Conservation (phyloP, 2,888 invertebrate species). For the Galerucella pusilla region DNA sequence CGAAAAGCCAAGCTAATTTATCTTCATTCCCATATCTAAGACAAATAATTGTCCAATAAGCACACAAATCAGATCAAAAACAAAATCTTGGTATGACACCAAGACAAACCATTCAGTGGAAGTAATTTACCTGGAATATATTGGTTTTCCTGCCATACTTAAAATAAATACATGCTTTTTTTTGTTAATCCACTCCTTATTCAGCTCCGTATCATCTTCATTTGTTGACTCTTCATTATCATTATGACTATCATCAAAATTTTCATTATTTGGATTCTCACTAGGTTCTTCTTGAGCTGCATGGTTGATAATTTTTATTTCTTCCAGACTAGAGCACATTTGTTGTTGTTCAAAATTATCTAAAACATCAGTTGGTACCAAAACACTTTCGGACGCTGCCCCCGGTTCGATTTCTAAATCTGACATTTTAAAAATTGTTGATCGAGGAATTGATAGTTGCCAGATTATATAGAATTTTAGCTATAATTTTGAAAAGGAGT, state of each 20-base stretch:
- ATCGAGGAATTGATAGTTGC: background rate
- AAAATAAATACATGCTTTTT: slow-evolving; percentile 94
- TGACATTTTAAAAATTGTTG: slow-evolving; percentile 34
- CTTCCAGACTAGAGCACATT: slow-evolving; percentile 74
- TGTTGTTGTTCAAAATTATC: slow-evolving; percentile 72
- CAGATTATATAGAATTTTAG: background rate
- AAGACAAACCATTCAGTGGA: background rate
- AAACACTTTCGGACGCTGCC: slow-evolving; percentile 73
- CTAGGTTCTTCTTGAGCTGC: slow-evolving; percentile 49
- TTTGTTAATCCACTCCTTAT: slow-evolving; percentile 78
- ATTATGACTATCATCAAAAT: slow-evolving; percentile 48
- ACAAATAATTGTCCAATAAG: slow-evolving; percentile 26
- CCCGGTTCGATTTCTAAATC: slow-evolving; percentile 68
- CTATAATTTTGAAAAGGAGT: background rate
- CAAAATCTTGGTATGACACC: slow-evolving; percentile 36
- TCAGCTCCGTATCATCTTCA: slow-evolving; percentile 72
- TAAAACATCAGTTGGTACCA: slow-evolving; percentile 78
- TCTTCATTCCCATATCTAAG: slow-evolving; percentile 91
- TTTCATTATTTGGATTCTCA: slow-evolving; percentile 54
- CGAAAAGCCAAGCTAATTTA: slow-evolving; percentile 92
- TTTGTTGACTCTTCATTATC: slow-evolving; percentile 48
- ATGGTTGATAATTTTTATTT: slow-evolving; percentile 69
- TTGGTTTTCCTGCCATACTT: slow-evolving; percentile 96
- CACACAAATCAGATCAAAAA: background rate
- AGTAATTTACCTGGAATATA: slow-evolving; percentile 82